A percentile compares a stretch with the other conserved stretches of the same genome.
phyloP scores from a whole-genome alignment of 2,113 vertebrate genomes.

The Archocentrus centrarchus region DNA sequence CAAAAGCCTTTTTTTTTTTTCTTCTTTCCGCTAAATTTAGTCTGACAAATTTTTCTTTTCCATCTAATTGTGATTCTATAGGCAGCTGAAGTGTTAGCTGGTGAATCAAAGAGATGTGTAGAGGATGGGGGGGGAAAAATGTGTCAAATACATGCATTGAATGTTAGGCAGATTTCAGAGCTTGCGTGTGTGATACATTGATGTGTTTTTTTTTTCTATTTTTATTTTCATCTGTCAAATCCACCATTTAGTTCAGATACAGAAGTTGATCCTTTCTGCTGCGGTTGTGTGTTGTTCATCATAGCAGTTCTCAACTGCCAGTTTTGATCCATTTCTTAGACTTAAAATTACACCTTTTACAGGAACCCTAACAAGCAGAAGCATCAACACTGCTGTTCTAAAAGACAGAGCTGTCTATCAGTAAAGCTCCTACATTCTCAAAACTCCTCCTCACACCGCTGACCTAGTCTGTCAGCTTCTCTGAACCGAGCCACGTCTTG shows the following conservation, averaged over 20 bases:
- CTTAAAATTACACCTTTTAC: conserved; percentile 52
- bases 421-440: conserved; percentile 22
- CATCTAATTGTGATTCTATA: conserved; percentile 45
- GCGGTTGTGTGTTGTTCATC: conserved; percentile 25
- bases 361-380: conserved; percentile 30
- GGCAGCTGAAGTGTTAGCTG: conserved; percentile 11
- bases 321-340: conserved; percentile 41
- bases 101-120: conserved; percentile 22
- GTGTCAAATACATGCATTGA: conserved; percentile 26
- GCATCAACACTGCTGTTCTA: conserved; percentile 40
- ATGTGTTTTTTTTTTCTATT: conserved; percentile 3
- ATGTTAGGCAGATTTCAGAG: background rate
- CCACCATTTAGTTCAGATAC: conserved; percentile 15
- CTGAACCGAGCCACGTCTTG: conserved; percentile 51
- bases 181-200: background rate
- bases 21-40: conserved; percentile 13
- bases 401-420: conserved; percentile 56
- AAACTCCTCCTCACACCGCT: conserved; percentile 37
- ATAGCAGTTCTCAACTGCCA: conserved; percentile 40
- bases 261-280: conserved; percentile 20
- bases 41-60: conserved; percentile 20
- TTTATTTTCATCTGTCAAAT: conserved; percentile 20
- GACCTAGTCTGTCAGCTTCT: conserved; percentile 49
- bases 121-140: conserved; percentile 12
- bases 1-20: background rate